Conservation (phyloP, 2,888 invertebrate species). For the Acanthacorydalis orientalis region DNA sequence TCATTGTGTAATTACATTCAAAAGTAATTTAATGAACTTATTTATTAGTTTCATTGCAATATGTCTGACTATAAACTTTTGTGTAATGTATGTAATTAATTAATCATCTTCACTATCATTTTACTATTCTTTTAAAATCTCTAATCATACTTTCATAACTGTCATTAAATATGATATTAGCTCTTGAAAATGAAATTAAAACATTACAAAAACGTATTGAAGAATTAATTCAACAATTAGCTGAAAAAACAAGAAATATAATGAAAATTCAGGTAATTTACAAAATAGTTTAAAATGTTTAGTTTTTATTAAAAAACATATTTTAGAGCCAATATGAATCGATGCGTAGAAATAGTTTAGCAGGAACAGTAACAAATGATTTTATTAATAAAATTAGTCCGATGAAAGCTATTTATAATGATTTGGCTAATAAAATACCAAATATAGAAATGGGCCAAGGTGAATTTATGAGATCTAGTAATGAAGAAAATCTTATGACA, state of each 20-base stretch:
- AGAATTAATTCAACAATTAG: slow-evolving; percentile 12
- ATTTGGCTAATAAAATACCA: not conserved
- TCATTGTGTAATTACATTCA: too few species aligned
- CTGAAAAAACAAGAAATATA: slow-evolving; percentile 12
- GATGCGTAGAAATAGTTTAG: not conserved
- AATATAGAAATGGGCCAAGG: too few species aligned
- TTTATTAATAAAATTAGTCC: not conserved
- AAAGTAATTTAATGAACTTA: too few species aligned
- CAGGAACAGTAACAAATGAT: not conserved
- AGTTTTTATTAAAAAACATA: too few species aligned
- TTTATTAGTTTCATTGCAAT: too few species aligned
- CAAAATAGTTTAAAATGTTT: not conserved
- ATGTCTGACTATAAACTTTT: too few species aligned
- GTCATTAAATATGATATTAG: too few species aligned
- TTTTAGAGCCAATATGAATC: not conserved
- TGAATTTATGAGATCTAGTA: not conserved
- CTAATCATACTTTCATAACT: too few species aligned
- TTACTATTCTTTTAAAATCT: too few species aligned
- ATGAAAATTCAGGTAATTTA: slow-evolving; percentile 13
- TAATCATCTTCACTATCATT: too few species aligned
- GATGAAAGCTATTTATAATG: not conserved
- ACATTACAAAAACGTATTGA: slow-evolving; percentile 12
- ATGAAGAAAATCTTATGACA: not conserved
- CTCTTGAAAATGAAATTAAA: slow-evolving; percentile 13
- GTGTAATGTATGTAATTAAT: too few species aligned